phyloP scores from a whole-genome alignment of 2,113 vertebrate species.

The Chloebia gouldiae region DNA sequence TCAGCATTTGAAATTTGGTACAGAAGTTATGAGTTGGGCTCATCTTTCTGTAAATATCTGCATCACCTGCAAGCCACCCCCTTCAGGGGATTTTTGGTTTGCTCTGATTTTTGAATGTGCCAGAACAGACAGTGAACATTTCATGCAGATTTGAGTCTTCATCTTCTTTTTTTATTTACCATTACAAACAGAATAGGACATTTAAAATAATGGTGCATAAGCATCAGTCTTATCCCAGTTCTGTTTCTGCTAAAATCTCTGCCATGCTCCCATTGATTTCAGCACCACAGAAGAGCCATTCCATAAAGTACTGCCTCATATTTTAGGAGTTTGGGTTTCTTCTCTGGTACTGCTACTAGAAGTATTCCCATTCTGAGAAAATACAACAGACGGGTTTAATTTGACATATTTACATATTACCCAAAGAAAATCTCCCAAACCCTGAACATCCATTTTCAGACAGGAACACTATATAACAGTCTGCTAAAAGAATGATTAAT shows the following conservation, averaged over 20 bases:
- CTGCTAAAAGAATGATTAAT: not conserved
- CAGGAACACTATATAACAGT: not conserved
- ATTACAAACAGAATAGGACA: not conserved
- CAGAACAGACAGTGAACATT: not conserved
- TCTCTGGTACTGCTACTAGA: not conserved
- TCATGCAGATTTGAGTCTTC: not conserved
- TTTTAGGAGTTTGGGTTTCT: not conserved
- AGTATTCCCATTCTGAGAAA: not conserved
- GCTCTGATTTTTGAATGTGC: not conserved
- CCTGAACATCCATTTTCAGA: not conserved
- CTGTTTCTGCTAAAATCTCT: not conserved
- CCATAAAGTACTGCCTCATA: not conserved
- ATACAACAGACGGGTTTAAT: not conserved
- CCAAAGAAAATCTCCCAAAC: not conserved
- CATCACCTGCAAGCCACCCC: not conserved
- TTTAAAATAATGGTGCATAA: not conserved
- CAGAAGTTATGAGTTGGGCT: constrained; percentile 71
- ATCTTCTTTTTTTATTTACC: not conserved
- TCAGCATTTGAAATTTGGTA: not conserved
- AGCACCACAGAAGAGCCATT: not conserved
- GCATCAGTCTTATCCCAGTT: not conserved
- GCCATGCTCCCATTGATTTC: not conserved
- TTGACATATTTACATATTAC: not conserved
- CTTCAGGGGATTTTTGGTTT: not conserved
- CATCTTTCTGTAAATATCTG: constrained; percentile 4